phyloP scores from a whole-genome alignment of 2,888 invertebrate species.

The Archips xylosteana region DNA sequence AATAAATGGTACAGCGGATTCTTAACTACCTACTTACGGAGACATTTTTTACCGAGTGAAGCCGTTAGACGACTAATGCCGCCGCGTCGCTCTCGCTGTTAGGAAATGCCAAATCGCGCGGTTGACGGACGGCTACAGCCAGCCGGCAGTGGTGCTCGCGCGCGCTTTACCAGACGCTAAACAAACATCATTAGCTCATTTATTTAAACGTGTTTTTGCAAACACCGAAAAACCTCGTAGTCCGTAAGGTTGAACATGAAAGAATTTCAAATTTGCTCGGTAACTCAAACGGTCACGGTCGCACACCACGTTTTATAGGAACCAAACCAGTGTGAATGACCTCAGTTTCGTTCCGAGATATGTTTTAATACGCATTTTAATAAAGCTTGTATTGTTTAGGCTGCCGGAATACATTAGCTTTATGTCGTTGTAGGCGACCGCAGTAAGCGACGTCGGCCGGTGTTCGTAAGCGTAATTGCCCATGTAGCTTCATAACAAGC shows the following conservation, averaged over 20 bases:
- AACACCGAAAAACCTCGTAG: constrained; percentile 40
- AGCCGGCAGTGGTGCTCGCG: constrained; percentile 1
- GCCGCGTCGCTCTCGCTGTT: constrained; percentile 50
- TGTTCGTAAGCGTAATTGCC: constrained; percentile 39
- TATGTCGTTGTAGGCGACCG: constrained; percentile 58
- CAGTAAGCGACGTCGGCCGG: constrained; percentile 20
- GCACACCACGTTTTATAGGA: constrained; percentile 66
- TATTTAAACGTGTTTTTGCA: constrained; percentile 35
- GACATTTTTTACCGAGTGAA: constrained; percentile 72
- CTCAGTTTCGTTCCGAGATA: constrained; percentile 72
- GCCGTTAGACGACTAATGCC: constrained; percentile 68
- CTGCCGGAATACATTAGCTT: constrained; percentile 72
- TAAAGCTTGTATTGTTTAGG: constrained; percentile 77
- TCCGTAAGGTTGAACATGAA: constrained; percentile 47
- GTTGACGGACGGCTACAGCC: constrained; percentile 25
- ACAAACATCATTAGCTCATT: constrained; percentile 35
- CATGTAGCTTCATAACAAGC: constrained; percentile 23
- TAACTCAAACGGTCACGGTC: constrained; percentile 69
- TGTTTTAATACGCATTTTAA: constrained; percentile 81
- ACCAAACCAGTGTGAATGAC: constrained; percentile 74
- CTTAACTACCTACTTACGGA: constrained; percentile 82
- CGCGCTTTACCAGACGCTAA: constrained; percentile 42
- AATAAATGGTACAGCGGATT: constrained; percentile 82
- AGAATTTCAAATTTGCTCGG: constrained; percentile 58
- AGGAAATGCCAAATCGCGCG: constrained; percentile 48